These are phyloP conservation scores for Monodelphis domestica DNA, from an alignment of 2,797 vertebrate species.

Conservation along the genomic window DNA sequence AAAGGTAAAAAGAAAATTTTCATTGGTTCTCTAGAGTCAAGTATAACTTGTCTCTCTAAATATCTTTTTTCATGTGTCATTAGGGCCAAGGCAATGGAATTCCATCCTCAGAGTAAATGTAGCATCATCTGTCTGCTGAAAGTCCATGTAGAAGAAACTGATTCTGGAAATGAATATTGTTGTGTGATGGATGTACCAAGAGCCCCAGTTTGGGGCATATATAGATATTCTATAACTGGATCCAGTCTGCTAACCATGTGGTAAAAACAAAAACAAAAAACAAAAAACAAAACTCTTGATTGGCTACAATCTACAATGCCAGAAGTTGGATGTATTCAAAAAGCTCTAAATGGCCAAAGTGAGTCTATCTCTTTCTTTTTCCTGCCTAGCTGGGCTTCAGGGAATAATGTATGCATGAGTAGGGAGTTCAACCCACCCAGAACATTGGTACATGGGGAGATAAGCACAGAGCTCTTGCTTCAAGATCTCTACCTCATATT, in stretches of 20 bases:
- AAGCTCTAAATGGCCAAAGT: neutral
- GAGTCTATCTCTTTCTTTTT: too few species aligned
- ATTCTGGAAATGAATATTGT: too few species aligned
- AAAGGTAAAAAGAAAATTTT: constrained; percentile 25
- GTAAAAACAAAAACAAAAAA: too few species aligned
- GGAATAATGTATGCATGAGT: neutral
- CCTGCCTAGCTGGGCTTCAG: neutral
- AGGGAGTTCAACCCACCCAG: neutral
- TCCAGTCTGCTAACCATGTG: neutral
- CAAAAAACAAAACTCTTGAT: neutral
- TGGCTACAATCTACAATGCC: neutral
- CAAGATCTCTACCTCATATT: neutral
- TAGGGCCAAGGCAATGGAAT: neutral
- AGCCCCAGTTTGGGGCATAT: too few species aligned
- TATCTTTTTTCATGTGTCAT: neutral
- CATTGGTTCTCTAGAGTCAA: neutral
- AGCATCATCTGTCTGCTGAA: neutral
- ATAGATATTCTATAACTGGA: too few species aligned
- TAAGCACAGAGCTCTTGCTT: neutral
- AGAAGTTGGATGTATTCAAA: neutral
- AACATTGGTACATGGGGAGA: neutral
- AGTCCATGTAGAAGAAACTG: too few species aligned
- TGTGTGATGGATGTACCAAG: too few species aligned
- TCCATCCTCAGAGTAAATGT: too few species aligned
- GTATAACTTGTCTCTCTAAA: neutral